Evolutionary conservation across 2,113 vertebrate genomes (phyloP), one percentile per base, ranked within the genome.

Genomic region (Lepidiolamprologus cunningtoni): DNA sequence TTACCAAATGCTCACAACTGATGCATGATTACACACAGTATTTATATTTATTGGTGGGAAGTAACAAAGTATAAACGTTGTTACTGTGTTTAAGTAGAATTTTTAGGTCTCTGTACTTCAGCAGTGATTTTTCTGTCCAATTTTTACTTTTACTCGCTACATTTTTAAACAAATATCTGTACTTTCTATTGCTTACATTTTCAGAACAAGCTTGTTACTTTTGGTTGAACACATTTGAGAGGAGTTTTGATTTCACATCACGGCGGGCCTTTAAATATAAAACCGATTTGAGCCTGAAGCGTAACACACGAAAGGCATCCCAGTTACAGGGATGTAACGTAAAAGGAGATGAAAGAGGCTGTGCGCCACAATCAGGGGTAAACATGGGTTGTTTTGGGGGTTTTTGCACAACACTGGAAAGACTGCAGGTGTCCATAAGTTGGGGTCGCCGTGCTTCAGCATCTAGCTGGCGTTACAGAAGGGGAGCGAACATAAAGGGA

Each of bases 271-370:
- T 58, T 58, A 9, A 58, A 58, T 31, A 58, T 9, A 9, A 58
- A 61, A 17, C 57, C 5, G 5, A 9, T 61, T 61, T 61, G 14
- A 61, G 57, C 14, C 14, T 61, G 1, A 31, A 58, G 57, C 2
- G 26, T 58, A 31, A 61, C 57, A 61, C 26, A 4, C 8, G 16
- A 17, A 61, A 61, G 26, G 8, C 14, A 58, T 57, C 55, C 54
- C 7, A 57, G 23, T 1, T 55, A 57, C 54, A 58, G 55, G 54
- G 57, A 6, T 17, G 57, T 16, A 61, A 0, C 26, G 0, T 31
- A 17, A 31, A 4, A 31, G 5, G 57, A 31, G 57, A 58, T 31
- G 57, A 58, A 58, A 31, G 14, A 58, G 26, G 57, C 26, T 17
- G 8, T 58, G 26, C 5, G 5, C 14, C 57, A 31, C 9, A 17